Evolutionary conservation across 2,113 vertebrate species (phyloP).

Genomic region (Antigone vipio): DNA sequence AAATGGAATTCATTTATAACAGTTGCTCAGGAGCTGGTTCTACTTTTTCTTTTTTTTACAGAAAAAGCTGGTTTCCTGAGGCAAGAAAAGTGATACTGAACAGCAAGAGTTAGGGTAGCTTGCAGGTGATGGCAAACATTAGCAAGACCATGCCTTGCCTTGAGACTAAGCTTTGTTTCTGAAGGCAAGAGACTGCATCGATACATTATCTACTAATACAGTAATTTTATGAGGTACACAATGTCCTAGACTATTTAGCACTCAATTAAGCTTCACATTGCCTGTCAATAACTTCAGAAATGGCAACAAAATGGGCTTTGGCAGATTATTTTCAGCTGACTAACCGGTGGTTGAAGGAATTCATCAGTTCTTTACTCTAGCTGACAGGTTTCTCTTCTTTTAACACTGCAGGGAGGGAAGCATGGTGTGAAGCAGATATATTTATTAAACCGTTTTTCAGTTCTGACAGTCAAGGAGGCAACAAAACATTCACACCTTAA

Average conservation of each 20-base stretch:
- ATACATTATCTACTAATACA: background rate
- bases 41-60: background rate
- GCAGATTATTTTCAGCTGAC: background rate
- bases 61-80: background rate
- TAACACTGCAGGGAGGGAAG: background rate
- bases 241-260: background rate
- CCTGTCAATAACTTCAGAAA: slow-evolving; percentile 2
- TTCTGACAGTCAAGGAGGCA: background rate
- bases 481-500: background rate
- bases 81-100: background rate
- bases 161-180: background rate
- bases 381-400: slow-evolving; percentile 9
- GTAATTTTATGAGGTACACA: background rate
- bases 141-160: background rate
- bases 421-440: background rate
- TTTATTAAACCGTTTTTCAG: background rate
- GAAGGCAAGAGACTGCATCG: background rate
- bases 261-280: background rate
- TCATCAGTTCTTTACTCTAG: background rate
- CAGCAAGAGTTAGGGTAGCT: background rate
- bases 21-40: background rate
- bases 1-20: background rate
- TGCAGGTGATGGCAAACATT: background rate
- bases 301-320: background rate
- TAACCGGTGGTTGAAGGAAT: background rate